Percentiles rank a stretch among this genome's conserved stretches.
These are phyloP conservation scores for Caenorhabditis drosophilae DNA, from an alignment of 2,888 invertebrate genomes.

Conservation along the genomic window DNA sequence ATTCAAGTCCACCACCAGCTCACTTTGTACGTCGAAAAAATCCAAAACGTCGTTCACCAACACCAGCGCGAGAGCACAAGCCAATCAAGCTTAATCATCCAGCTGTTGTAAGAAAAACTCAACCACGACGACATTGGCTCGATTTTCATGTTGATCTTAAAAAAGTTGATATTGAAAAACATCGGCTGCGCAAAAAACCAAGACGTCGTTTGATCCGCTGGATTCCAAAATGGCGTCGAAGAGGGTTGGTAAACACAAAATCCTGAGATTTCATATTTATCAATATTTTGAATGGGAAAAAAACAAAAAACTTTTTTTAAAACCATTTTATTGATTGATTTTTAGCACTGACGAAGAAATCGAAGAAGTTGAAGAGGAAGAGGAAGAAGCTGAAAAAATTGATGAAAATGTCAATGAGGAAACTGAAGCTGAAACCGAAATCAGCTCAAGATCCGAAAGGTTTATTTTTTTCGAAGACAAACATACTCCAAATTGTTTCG, in stretches of 20 bases:
- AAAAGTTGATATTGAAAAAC: slow-evolving; percentile 39
- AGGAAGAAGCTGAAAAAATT: slow-evolving; percentile 43
- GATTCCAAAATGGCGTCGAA: slow-evolving; percentile 47
- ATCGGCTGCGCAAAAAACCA: slow-evolving; percentile 31
- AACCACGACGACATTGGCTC: slow-evolving; percentile 31
- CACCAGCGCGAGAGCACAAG: slow-evolving; percentile 21
- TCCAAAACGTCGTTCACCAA: slow-evolving; percentile 22
- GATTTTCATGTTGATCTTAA: slow-evolving; percentile 41
- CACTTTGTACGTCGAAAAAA: slow-evolving; percentile 26
- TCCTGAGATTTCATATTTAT: not conserved
- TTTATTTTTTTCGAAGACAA: slow-evolving; percentile 2
- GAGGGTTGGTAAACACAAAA: slow-evolving; percentile 27
- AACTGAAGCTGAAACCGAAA: slow-evolving; percentile 19
- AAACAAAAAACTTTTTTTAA: not conserved
- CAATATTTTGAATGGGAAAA: no score
- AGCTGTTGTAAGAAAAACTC: slow-evolving; percentile 16
- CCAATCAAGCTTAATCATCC: slow-evolving; percentile 19
- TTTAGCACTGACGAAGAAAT: slow-evolving; percentile 54
- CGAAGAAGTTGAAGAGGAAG: slow-evolving; percentile 57
- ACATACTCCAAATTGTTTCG: not conserved
- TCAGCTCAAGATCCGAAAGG: slow-evolving; percentile 30
- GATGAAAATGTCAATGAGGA: slow-evolving; percentile 29
- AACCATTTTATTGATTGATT: slow-evolving; percentile 1
- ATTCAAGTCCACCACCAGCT: slow-evolving; percentile 22
- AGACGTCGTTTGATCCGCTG: slow-evolving; percentile 36